These are phyloP conservation scores for Hemibagrus guttatus DNA, from an alignment of 2,797 vertebrate genomes.

Conservation along the genomic window DNA sequence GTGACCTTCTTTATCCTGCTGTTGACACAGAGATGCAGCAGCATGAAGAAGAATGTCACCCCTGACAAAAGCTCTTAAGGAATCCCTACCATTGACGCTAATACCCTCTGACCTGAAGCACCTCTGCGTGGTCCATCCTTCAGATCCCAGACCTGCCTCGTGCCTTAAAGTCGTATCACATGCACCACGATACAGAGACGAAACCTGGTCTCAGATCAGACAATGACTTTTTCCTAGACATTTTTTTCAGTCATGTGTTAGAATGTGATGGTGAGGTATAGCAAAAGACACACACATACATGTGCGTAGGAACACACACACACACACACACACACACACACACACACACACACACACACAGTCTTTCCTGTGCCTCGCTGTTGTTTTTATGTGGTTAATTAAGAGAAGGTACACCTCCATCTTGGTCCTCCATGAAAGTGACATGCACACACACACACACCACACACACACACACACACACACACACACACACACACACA, in stretches of 20 bases:
- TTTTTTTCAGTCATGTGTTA: background rate
- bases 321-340: background rate
- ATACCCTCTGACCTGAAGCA: constrained; percentile 17
- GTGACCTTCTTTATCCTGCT: constrained; percentile 1
- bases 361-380: too few species aligned
- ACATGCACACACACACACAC: background rate
- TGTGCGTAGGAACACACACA: background rate
- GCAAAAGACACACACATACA: background rate
- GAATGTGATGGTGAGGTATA: background rate
- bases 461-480: background rate
- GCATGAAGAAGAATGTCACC: constrained; percentile 31
- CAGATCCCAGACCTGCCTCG: background rate
- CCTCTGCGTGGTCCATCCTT: background rate
- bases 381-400: too few species aligned
- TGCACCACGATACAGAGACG: too few species aligned
- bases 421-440: too few species aligned
- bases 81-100: constrained; percentile 15
- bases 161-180: background rate
- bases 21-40: constrained; percentile 29
- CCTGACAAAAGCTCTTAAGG: constrained; percentile 23
- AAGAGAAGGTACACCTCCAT: too few species aligned
- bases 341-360: too few species aligned
- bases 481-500: background rate
- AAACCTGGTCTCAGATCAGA: constrained; percentile 13
- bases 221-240: background rate